Evolutionary conservation across 2,888 invertebrate species (phyloP), one percentile per base, ranked within the genome.

Genomic region (Automeris io): DNA sequence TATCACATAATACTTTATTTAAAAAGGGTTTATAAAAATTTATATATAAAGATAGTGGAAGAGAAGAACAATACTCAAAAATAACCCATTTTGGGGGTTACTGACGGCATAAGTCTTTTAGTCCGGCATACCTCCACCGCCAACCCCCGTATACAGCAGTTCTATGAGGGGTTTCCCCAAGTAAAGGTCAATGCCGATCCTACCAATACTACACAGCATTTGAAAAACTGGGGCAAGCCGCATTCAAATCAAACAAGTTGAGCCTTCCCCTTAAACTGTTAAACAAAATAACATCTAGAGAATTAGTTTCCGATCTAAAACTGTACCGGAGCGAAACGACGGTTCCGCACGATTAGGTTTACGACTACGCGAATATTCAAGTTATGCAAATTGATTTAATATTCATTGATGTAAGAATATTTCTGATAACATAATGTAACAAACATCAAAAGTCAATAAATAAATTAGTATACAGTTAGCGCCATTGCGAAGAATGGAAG

Each of bases 211-310:
- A 29, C 9, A 29, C 13, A n/a, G 7, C 7, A 29, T 13, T 8
- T 7, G 26, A 29, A 29, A 19, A 16, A 29, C 16, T 29, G n/a
- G 29, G 16, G 3, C 29, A 29, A 29, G n/a, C 29, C 26, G 26
- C 26, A 26, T n/a, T 4, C 25, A 4, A 29, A n/a, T 29, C 4
- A 7, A 8, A 16, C n/a, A 8, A 24, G 37, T 35, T 36, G 33
- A 36, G 24, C 36, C 40, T 43, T 40, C 38, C 33, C 33, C 33
- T 21, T n/a, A n/a, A 33, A 19, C 33, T 1, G 8, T 5, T 19
- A 18, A 11, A 19, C 9, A 19, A 21, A 5, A 33, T 33, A 33
- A 12, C 19, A 11, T 5, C 11, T 18, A 11, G 19, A 33, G 11
- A 11, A 33, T 16, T 16, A n/a, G 29, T 29, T 29, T 29, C 4